phyloP scores from a whole-genome alignment of 2,113 vertebrate species.

The Leptocoma aspasia region DNA sequence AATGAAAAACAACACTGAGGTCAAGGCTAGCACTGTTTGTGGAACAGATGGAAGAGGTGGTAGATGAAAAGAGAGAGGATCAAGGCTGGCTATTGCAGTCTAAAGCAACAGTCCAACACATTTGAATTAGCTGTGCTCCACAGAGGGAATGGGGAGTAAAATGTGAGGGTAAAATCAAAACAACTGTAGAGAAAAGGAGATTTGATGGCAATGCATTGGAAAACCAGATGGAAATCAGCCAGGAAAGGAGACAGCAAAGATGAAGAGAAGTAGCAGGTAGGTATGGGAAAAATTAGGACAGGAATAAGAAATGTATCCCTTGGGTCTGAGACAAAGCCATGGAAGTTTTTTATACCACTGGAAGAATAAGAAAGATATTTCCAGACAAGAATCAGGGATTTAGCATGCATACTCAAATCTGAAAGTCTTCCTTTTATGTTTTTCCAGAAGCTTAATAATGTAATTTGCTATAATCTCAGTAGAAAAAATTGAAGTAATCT shows the following conservation, averaged over 20 bases:
- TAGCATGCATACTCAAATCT: not conserved
- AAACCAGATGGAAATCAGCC: not conserved
- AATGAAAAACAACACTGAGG: not conserved
- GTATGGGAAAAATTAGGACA: not conserved
- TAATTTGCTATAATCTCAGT: not conserved
- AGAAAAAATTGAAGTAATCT: not conserved
- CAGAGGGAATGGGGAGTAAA: not conserved
- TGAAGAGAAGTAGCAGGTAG: not conserved
- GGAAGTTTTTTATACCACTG: not conserved
- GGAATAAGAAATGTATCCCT: not conserved
- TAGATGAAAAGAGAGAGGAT: not conserved
- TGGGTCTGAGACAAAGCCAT: not conserved
- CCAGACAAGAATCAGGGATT: not conserved
- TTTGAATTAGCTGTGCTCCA: not conserved
- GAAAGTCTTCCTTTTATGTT: not conserved
- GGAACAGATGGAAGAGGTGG: slow-evolving; percentile 36
- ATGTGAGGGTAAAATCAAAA: not conserved
- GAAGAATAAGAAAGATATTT: not conserved
- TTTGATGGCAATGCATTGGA: not conserved
- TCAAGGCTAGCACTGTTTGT: not conserved
- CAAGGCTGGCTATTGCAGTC: not conserved
- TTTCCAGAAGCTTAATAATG: not conserved
- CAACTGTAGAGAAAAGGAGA: not conserved
- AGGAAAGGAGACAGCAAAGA: not conserved
- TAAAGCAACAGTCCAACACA: not conserved